Evolutionary conservation across 2,797 vertebrate species (phyloP), one percentile per base, ranked within the genome.

Genomic region (Melanotaenia nigrans): DNA sequence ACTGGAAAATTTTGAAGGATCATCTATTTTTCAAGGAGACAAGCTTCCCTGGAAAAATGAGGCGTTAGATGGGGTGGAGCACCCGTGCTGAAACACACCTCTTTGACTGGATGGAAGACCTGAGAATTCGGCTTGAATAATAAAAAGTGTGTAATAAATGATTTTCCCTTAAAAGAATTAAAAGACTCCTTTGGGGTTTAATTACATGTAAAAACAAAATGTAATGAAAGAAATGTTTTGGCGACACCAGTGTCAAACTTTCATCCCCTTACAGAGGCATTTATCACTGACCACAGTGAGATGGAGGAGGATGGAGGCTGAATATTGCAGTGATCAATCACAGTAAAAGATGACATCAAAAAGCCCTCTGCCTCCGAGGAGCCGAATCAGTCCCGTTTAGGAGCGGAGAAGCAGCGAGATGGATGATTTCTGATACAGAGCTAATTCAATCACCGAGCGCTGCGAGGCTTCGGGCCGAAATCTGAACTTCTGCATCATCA

Each of bases 321-420:
- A 65, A 82, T 77, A 84, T 83, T 80, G 73, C 58, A 25, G 75
- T 1, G 2, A 85, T 84, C 80, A 28, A 78, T 89, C 83, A 81
- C 2, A 60, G 18, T 32, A 32, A 32, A 32, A 32, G 32, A 32
- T 32, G 32, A 32, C 32, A 32, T 32, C 32, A 32, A 32, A 32
- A 32, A 32, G 6, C 32, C 6, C 32, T 32, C 32, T 32, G 32
- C 32, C 32, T 32, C 32, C 32, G 6, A 32, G 32, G 5, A 32
- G 5, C 32, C 32, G 32, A 6, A 32, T 32, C 32, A 32, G 32
- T 32, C 32, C 32, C 32, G 32, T 32, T 32, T 32, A 32, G 32
- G 32, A 32, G 32, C 6, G 32, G 32, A 32, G 32, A 32, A 32
- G 32, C 32, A 32, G 32, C 6, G 32, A 32, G 32, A 32, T 32